phyloP scores from a whole-genome alignment of 2,797 vertebrate species.

The Petrocephalus schoutedeni region DNA sequence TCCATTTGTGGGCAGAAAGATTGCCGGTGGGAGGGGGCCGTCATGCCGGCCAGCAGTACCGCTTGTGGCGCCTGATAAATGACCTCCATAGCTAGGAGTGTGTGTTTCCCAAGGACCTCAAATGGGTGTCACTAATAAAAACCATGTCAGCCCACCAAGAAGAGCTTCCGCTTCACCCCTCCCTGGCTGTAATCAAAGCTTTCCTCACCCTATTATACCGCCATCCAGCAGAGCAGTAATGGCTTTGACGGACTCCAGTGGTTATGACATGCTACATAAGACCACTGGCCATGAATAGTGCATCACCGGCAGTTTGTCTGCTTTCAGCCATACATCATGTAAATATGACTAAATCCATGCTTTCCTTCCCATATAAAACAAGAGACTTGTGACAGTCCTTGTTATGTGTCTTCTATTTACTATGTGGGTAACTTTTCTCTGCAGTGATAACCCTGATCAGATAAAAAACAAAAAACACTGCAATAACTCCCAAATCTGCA shows the following conservation, averaged over 20 bases:
- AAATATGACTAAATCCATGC: conserved; percentile 10
- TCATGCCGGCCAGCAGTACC: no score
- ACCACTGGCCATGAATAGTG: conserved; percentile 7
- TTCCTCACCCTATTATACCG: conserved; percentile 18
- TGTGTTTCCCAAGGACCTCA: conserved; percentile 52
- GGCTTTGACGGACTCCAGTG: conserved; percentile 8
- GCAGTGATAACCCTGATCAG: not conserved
- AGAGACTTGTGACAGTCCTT: not conserved
- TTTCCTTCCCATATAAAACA: conserved; percentile 11
- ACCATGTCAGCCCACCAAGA: conserved; percentile 46
- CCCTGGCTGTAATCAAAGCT: conserved; percentile 27
- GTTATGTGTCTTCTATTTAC: not conserved
- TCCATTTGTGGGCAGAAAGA: not conserved
- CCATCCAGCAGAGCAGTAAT: not conserved
- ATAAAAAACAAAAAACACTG: not conserved
- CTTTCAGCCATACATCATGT: conserved; percentile 8
- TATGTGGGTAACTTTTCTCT: not conserved
- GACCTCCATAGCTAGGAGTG: conserved; percentile 45
- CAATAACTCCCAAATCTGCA: not conserved
- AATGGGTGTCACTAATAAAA: conserved; percentile 52
- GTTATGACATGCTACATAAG: not conserved
- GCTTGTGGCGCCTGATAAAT: conserved; percentile 38
- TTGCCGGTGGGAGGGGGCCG: not conserved
- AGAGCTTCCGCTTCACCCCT: conserved; percentile 42
- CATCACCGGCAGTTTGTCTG: not conserved